Percentiles rank a stretch among this genome's conserved stretches.
These are phyloP conservation scores for Scolanthus callimorphus DNA, from an alignment of 92 coral and sea anemone genomes.

Conservation along the genomic window DNA sequence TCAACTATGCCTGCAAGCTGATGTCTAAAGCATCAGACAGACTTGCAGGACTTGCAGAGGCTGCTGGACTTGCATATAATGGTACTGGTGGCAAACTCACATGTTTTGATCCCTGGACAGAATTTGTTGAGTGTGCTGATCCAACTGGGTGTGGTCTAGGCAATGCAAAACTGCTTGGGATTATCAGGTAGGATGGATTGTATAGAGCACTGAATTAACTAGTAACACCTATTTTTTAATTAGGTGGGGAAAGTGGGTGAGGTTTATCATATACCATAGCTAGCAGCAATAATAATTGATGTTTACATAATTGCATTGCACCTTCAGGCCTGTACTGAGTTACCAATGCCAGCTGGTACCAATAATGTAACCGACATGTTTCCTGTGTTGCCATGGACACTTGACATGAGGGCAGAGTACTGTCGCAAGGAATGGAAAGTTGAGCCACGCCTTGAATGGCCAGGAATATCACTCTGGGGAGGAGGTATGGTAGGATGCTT, in stretches of 20 bases:
- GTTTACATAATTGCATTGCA: too few species aligned
- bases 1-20: constrained; percentile 78
- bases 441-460: constrained; percentile 68
- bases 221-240: too few species aligned
- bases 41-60: constrained; percentile 80
- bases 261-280: too few species aligned
- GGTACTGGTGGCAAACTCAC: constrained; percentile 66
- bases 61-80: constrained; percentile 86
- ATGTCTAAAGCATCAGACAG: constrained; percentile 58
- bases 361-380: constrained; percentile 90
- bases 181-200: constrained; percentile 74
- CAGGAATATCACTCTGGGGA: constrained; percentile 81
- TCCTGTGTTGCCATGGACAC: constrained; percentile 88
- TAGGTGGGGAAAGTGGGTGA: too few species aligned
- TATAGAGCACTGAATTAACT: too few species aligned
- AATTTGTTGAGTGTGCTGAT: constrained; percentile 90
- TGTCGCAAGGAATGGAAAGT: constrained; percentile 78
- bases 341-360: constrained; percentile 71
- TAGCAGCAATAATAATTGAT: too few species aligned
- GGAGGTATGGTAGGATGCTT: constrained; percentile 38
- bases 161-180: constrained; percentile 77
- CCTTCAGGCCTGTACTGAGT: constrained; percentile 92
- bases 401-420: constrained; percentile 77
- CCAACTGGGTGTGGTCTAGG: constrained; percentile 99
- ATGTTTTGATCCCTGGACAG: constrained; percentile 89